Evolutionary conservation across 2,797 vertebrate species (phyloP).

Genomic region (Hipposideros larvatus): DNA sequence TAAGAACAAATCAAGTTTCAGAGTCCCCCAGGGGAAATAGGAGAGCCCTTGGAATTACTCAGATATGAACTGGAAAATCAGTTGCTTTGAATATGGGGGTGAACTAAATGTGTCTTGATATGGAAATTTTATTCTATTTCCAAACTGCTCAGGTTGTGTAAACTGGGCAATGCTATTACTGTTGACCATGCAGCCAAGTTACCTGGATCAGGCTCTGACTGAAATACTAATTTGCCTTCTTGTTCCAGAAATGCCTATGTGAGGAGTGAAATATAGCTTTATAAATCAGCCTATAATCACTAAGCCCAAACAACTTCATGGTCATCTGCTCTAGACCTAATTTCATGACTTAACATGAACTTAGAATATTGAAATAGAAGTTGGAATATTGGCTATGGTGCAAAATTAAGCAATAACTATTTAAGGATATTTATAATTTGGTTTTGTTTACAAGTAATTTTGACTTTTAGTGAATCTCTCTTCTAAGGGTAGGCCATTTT

Average conservation of each 20-base stretch:
- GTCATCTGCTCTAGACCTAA: not conserved
- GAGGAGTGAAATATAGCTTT: constrained; percentile 41
- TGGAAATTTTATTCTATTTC: constrained; percentile 44
- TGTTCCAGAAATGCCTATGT: not conserved
- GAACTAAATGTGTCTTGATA: constrained; percentile 14
- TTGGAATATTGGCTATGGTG: not conserved
- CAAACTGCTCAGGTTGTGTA: not conserved
- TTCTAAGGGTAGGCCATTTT: constrained; percentile 61
- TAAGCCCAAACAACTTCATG: not conserved
- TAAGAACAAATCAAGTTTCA: not conserved
- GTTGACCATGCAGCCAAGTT: constrained; percentile 36
- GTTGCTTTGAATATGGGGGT: not conserved
- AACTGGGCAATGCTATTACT: constrained; percentile 17
- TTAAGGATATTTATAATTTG: constrained; percentile 51
- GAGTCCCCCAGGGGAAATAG: not conserved
- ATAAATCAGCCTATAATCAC: not conserved
- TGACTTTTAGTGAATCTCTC: constrained; percentile 23
- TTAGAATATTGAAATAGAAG: too few relatives aligned
- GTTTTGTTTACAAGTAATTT: constrained; percentile 68
- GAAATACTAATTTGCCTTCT: not conserved
- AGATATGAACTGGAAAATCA: constrained; percentile 46
- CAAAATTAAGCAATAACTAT: constrained; percentile 48
- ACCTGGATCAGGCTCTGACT: not conserved
- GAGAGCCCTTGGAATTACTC: constrained; percentile 29
- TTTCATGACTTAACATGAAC: not conserved